Percentiles rank a stretch among this genome's conserved stretches.
Conservation (phyloP, 2,113 vertebrate species). For the Blennius ocellaris region DNA sequence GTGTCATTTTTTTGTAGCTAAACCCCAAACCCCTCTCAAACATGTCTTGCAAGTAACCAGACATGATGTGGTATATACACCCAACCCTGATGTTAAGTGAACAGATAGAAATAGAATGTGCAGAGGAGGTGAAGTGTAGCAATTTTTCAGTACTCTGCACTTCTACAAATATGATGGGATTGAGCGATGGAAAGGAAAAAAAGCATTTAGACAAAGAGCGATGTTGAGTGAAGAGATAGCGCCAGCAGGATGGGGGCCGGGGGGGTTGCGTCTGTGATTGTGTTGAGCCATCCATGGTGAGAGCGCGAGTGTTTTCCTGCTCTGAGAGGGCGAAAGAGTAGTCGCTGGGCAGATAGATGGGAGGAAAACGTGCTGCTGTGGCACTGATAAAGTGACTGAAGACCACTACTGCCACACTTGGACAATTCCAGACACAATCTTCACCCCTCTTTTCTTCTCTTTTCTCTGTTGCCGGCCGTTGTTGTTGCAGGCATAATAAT, state of each 20-base stretch:
- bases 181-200: slow-evolving; percentile 38
- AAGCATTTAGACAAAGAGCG: slow-evolving; percentile 65
- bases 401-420: slow-evolving; percentile 77
- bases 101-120: slow-evolving; percentile 57
- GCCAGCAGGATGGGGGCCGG: slow-evolving; percentile 39
- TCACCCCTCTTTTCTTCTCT: slow-evolving; percentile 67
- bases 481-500: slow-evolving; percentile 75
- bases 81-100: slow-evolving; percentile 55
- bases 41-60: slow-evolving; percentile 18
- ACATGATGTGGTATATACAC: slow-evolving; percentile 44
- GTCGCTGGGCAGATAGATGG: slow-evolving; percentile 74
- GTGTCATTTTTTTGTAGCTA: slow-evolving; percentile 2
- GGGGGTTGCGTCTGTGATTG: slow-evolving; percentile 37
- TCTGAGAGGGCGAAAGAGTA: slow-evolving; percentile 61
- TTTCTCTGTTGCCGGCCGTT: slow-evolving; percentile 66
- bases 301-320: slow-evolving; percentile 61
- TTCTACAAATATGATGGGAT: slow-evolving; percentile 62
- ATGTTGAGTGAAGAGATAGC: slow-evolving; percentile 64
- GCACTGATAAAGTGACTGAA: slow-evolving; percentile 83
- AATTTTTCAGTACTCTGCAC: slow-evolving; percentile 65
- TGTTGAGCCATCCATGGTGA: slow-evolving; percentile 69
- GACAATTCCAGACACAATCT: slow-evolving; percentile 78
- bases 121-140: slow-evolving; percentile 56
- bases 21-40: slow-evolving; percentile 7
- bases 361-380: slow-evolving; percentile 68